Evolutionary conservation across 2,113 vertebrate species (phyloP), one percentile per base, ranked within the genome.

Genomic region (Acrocephalus kingi): DNA sequence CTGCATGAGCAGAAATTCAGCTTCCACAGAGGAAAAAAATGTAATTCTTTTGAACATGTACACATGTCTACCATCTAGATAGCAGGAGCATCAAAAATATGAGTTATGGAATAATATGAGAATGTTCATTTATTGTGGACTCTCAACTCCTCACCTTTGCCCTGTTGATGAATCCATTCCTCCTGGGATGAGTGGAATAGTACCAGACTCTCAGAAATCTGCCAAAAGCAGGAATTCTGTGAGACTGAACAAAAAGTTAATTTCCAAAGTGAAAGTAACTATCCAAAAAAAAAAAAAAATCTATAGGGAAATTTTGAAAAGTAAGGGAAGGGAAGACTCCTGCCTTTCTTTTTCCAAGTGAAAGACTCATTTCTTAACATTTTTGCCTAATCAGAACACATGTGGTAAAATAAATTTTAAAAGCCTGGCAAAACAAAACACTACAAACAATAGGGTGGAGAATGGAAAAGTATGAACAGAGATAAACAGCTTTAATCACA

Each of bases 401-500:
- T 27, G 31, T 41, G 73, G 58, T 54, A 66, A 87, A 87, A 76
- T 27, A 43, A 54, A 23, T 85, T 72, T 73, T 73, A 39, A 79
- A 92, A 77, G 24, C 15, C 20, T 62, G 22, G 39, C 72, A 54
- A 83, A 90, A 54, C 8, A 76, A 85, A 83, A 71, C 33, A 3
- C n/a, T 43, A 17, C 54, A 83, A 83, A 90, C 31, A 51, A 17
- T 43, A 35, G 45, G 54, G 28, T 66, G 35, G 52, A 68, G 84
- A 84, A 82, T 31, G 59, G 72, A 86, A 95, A 94, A 80, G 46
- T 63, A 63, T 67, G 41, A 76, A 39, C 24, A 51, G 41, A 85
- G 78, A 93, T 90, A 92, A 97, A 93, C 88, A 95, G 20, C 37
- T 41, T 77, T 93, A 93, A 95, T 86, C 82, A 80, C 59, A 88